These are phyloP conservation scores for Pelvicachromis taeniatus DNA, from an alignment of 2,113 vertebrate genomes.

Conservation along the genomic window DNA sequence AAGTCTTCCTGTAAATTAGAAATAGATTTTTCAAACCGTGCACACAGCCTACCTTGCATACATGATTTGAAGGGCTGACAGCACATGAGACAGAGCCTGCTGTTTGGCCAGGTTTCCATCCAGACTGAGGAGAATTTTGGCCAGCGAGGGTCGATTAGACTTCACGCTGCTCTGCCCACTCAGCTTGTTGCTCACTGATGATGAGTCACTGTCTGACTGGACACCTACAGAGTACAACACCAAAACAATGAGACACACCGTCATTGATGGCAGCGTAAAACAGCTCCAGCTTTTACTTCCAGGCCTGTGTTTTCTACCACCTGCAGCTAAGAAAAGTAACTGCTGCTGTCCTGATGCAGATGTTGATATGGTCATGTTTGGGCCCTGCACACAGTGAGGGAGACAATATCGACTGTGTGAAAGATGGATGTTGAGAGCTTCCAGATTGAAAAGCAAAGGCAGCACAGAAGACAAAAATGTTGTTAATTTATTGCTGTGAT, in stretches of 20 bases:
- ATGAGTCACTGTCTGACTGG: conserved; percentile 89
- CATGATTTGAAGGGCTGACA: conserved; percentile 92
- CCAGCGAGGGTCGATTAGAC: conserved; percentile 89
- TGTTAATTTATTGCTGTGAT: background rate
- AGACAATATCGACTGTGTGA: background rate
- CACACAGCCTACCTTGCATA: conserved; percentile 85
- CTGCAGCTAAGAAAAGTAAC: background rate
- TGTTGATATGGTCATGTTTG: background rate
- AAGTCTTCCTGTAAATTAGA: background rate
- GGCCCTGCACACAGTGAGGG: background rate
- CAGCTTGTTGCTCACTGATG: conserved; percentile 86
- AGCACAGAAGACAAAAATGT: background rate
- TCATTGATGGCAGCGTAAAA: background rate
- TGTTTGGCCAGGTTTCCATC: conserved; percentile 94
- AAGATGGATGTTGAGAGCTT: background rate
- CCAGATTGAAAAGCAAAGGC: background rate
- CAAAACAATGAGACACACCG: background rate
- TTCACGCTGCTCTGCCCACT: conserved; percentile 82
- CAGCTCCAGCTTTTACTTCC: background rate
- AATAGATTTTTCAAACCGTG: no score
- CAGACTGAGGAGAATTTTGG: conserved; percentile 93
- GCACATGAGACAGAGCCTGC: conserved; percentile 90
- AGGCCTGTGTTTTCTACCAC: background rate
- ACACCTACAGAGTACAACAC: conserved; percentile 77
- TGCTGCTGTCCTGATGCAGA: background rate